These are phyloP conservation scores for Punctoribates punctum DNA, from an alignment of 2,888 invertebrate species.

Conservation along the genomic window DNA sequence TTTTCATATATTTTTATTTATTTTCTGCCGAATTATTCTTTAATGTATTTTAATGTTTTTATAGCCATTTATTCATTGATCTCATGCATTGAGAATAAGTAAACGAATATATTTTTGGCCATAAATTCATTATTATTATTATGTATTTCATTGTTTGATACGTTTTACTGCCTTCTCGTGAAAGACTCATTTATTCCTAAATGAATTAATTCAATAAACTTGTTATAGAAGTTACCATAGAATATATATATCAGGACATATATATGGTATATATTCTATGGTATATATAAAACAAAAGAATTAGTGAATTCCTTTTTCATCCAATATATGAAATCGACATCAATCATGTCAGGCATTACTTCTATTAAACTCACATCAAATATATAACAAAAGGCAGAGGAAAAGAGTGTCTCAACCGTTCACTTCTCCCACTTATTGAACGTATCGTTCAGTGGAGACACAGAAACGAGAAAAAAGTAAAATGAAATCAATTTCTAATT, in stretches of 20 bases:
- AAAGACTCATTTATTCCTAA: too few relatives aligned
- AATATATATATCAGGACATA: background rate
- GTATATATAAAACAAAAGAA: background rate
- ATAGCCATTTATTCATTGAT: background rate
- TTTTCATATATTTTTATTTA: background rate
- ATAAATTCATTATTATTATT: background rate
- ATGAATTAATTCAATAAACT: too few relatives aligned
- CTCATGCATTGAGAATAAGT: background rate
- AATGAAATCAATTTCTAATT: slow-evolving; percentile 20
- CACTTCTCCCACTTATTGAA: too few relatives aligned
- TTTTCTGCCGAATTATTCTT: background rate
- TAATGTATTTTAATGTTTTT: background rate
- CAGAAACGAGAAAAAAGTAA: background rate
- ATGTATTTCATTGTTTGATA: too few relatives aligned
- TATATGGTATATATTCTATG: too few relatives aligned
- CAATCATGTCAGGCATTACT: slow-evolving; percentile 6
- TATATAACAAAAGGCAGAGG: background rate
- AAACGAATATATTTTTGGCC: background rate
- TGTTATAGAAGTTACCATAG: background rate
- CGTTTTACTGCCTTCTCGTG: too few relatives aligned
- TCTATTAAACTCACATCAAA: slow-evolving; percentile 19
- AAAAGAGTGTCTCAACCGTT: too few relatives aligned
- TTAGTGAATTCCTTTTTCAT: too few relatives aligned
- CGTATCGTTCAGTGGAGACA: too few relatives aligned
- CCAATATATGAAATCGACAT: background rate